Evolutionary conservation across 2,113 vertebrate genomes (phyloP), one percentile per base, ranked within the genome.

Genomic region (Salvelinus alpinus): DNA sequence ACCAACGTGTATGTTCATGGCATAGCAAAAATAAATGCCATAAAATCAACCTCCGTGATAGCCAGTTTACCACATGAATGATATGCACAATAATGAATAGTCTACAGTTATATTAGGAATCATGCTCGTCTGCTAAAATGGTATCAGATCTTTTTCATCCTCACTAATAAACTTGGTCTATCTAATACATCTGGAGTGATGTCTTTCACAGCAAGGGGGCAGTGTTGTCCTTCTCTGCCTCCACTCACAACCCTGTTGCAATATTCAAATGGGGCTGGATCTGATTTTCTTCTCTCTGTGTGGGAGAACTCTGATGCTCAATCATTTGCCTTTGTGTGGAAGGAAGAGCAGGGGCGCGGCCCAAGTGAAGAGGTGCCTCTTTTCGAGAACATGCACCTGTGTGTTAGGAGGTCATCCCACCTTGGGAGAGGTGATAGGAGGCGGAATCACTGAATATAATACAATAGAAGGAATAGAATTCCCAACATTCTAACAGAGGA

Each of bases 201-300:
- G 47, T 59, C 71, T 77, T 44, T 48, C 22, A 71, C 84, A 87
- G 83, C 82, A 88, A 90, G 93, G 81, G 91, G 93, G 91, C 92
- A 94, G 91, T 92, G 84, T 93, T 93, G 92, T 78, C 88, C 88
- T 92, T 89, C 71, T 77, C 81, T 81, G 67, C 68, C 70, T 68
- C 13, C 57, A 73, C 14, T 70, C 57, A 34, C 16, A n/a, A 22
- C 70, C 13, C 69, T 34, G 2, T 74, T 79, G 38, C 38, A 44
- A 60, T 22, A 25, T 64, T 68, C 27, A 71, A 65, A 80, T 73
- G 65, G 64, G 73, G 48, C 86, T 81, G 76, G 71, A 71, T 82
- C 80, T 80, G 11, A 62, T 71, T 44, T 54, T 47, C 75, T 64
- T 73, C 27, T n/a, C 20, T 16, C 67, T 47, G 69, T 72, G 31